Evolutionary conservation across 2,797 vertebrate species (phyloP).

Genomic region (Sandelia bainsii): DNA sequence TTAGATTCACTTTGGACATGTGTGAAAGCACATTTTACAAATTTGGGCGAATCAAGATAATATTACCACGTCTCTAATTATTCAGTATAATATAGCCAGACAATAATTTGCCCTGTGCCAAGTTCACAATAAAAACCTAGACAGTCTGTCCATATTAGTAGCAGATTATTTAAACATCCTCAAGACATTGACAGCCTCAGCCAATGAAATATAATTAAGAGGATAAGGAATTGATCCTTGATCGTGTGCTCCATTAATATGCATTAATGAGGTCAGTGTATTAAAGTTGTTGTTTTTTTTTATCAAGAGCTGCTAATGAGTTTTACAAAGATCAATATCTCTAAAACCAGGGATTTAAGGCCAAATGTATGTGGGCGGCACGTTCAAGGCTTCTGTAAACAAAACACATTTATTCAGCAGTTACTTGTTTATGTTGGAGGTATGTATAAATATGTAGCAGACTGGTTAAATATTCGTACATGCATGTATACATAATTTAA

Average conservation of each 20-base stretch:
- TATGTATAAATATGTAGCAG: too few species aligned
- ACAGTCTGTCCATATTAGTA: constrained; percentile 68
- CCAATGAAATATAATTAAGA: constrained; percentile 82
- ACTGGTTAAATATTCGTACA: neutral
- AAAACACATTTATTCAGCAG: constrained; percentile 19
- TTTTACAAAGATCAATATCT: constrained; percentile 80
- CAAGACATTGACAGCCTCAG: constrained; percentile 65
- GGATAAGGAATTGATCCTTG: constrained; percentile 81
- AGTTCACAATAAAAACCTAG: constrained; percentile 53
- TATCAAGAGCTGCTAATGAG: constrained; percentile 79
- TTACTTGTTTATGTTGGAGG: constrained; percentile 6
- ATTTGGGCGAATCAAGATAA: constrained; percentile 33
- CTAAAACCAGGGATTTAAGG: constrained; percentile 60
- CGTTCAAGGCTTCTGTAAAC: constrained; percentile 40
- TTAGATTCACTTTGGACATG: neutral
- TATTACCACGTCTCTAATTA: constrained; percentile 15
- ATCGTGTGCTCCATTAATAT: constrained; percentile 79
- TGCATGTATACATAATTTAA: constrained; percentile 14
- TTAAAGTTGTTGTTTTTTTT: constrained; percentile 69
- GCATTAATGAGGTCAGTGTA: constrained; percentile 80
- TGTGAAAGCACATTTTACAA: neutral
- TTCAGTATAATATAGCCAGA: constrained; percentile 23
- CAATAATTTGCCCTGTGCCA: constrained; percentile 46
- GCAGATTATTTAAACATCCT: constrained; percentile 65
- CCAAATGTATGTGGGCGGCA: constrained; percentile 52